phyloP scores from a whole-genome alignment of 2,113 vertebrate genomes.

The Microtus pennsylvanicus region DNA sequence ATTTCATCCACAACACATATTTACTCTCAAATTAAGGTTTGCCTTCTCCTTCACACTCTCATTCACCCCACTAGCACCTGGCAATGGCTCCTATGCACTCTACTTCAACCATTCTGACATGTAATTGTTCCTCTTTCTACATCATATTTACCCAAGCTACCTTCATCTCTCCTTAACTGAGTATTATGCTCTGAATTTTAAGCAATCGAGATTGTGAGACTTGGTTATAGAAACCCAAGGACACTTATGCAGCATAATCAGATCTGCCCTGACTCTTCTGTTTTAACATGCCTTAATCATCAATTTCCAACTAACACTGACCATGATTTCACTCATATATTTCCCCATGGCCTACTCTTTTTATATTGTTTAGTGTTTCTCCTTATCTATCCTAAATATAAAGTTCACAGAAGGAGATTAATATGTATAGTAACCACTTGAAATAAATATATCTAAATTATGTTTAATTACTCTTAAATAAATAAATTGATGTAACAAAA shows the following conservation, averaged over 20 bases:
- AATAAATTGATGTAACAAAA: neutral
- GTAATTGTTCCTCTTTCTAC: neutral
- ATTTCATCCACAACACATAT: neutral
- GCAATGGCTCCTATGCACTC: neutral
- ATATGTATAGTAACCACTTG: neutral
- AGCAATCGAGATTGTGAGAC: neutral
- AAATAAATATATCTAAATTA: neutral
- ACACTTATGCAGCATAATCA: neutral
- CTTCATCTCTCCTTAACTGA: neutral
- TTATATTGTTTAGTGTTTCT: neutral
- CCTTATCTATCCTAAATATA: neutral
- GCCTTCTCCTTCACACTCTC: neutral
- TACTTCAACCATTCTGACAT: neutral
- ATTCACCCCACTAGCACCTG: accelerated
- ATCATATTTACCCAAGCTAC: neutral
- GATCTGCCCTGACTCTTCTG: neutral
- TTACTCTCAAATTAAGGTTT: neutral
- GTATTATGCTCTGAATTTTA: neutral
- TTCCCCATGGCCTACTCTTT: neutral
- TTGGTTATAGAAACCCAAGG: neutral
- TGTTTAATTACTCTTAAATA: neutral
- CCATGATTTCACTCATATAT: neutral
- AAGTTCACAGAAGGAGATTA: neutral
- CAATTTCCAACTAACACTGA: neutral
- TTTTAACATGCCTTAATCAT: neutral